Evolutionary conservation across 2,113 vertebrate genomes (phyloP).

Genomic region (Mormyrus lacerda): DNA sequence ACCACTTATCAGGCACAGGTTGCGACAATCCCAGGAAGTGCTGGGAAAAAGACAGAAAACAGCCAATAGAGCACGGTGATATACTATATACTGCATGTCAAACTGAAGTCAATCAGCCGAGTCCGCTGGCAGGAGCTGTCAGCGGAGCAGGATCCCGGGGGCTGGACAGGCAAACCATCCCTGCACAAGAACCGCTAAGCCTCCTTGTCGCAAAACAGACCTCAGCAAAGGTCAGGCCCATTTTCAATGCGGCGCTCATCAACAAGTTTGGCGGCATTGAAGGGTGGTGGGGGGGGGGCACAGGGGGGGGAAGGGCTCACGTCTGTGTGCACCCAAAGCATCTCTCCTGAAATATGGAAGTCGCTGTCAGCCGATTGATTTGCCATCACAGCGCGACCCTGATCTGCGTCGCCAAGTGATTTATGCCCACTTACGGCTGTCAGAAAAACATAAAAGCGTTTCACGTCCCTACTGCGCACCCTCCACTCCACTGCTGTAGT

Average conservation of each 20-base stretch:
- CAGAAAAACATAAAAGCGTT: constrained; percentile 48
- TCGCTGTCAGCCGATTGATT: constrained; percentile 40
- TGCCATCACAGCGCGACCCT: constrained; percentile 42
- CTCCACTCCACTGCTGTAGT: background rate
- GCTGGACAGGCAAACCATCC: background rate
- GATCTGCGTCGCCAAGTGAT: constrained; percentile 48
- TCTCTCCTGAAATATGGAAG: constrained; percentile 31
- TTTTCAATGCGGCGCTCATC: constrained; percentile 9
- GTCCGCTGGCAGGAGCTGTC: background rate
- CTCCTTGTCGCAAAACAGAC: background rate
- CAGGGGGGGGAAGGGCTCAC: background rate
- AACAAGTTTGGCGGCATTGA: background rate
- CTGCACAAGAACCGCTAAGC: background rate
- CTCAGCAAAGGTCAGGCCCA: constrained; percentile 14
- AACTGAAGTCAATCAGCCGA: background rate
- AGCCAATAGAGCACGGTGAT: background rate
- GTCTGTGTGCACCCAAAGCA: background rate
- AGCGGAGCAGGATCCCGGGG: background rate
- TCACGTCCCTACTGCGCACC: constrained; percentile 22
- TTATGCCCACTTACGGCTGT: constrained; percentile 46
- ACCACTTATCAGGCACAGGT: background rate
- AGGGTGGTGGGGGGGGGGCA: background rate
- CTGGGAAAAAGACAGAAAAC: background rate
- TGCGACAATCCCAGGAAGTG: background rate
- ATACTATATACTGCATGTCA: background rate